Conservation (phyloP, 2,797 vertebrate genomes). For the Acanthopagrus latus region DNA sequence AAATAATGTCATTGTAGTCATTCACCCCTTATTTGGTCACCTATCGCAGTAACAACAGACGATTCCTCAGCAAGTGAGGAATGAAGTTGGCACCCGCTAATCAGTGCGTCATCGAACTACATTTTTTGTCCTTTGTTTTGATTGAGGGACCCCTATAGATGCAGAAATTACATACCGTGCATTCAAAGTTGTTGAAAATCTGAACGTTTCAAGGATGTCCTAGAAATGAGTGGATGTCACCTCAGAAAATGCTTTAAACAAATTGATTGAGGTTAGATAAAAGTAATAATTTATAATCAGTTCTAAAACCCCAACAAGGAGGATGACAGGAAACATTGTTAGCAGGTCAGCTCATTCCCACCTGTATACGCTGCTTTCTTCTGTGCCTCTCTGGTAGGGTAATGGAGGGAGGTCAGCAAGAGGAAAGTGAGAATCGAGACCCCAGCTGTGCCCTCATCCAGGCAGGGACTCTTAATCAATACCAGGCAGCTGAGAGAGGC, state of each 20-base stretch:
- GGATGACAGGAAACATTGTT: not conserved
- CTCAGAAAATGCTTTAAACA: not conserved
- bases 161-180: too few species aligned
- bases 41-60: too few species aligned
- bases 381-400: conserved; percentile 9
- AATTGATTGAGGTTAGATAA: not conserved
- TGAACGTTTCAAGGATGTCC: not conserved
- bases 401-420: conserved; percentile 50
- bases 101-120: too few species aligned
- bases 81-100: too few species aligned
- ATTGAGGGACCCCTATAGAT: too few species aligned
- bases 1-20: too few species aligned
- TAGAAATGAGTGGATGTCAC: not conserved
- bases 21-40: too few species aligned
- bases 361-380: conserved; percentile 2
- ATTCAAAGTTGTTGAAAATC: too few species aligned
- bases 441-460: conserved; percentile 69
- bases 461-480: conserved; percentile 70
- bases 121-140: too few species aligned
- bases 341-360: conserved; percentile 16
- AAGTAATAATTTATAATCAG: not conserved
- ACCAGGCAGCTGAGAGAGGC: conserved; percentile 51
- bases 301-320: not conserved
- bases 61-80: too few species aligned
- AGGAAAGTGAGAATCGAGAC: conserved; percentile 62